Percentiles rank a stretch among this genome's conserved stretches.
Conservation (phyloP, 2,113 vertebrate genomes). For the Xyliphius kryptos region DNA sequence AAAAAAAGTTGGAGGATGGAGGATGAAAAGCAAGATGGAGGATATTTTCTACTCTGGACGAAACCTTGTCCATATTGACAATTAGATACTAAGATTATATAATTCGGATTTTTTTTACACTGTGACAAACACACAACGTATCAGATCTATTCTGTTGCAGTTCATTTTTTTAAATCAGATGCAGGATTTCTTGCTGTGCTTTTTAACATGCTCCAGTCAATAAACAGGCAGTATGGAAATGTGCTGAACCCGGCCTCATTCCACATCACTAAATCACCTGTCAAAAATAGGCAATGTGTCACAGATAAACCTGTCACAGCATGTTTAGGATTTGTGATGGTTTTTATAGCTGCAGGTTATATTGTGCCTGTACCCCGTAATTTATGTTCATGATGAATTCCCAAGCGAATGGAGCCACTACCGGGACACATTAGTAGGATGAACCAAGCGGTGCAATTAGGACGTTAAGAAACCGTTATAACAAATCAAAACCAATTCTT, state of each 20-base stretch:
- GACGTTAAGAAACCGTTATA: too few relatives aligned
- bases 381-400: conserved; percentile 24
- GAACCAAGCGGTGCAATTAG: background rate
- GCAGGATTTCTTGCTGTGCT: background rate
- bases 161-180: background rate
- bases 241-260: conserved; percentile 3
- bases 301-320: conserved; percentile 21
- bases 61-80: background rate
- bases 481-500: too few relatives aligned
- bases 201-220: conserved; percentile 4
- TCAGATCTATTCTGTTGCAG: background rate
- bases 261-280: conserved; percentile 24
- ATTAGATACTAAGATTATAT: background rate
- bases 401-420: conserved; percentile 21
- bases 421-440: conserved; percentile 25
- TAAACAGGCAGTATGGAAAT: conserved; percentile 23
- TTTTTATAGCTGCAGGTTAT: conserved; percentile 29
- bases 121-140: background rate
- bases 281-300: conserved; percentile 7
- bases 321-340: conserved; percentile 23
- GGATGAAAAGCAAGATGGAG: too few relatives aligned
- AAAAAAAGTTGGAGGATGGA: too few relatives aligned
- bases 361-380: conserved; percentile 18
- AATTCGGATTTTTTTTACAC: background rate
- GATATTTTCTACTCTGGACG: too few relatives aligned